Evolutionary conservation across 2,888 invertebrate genomes (phyloP).

Genomic region (Laspeyria flexula): DNA sequence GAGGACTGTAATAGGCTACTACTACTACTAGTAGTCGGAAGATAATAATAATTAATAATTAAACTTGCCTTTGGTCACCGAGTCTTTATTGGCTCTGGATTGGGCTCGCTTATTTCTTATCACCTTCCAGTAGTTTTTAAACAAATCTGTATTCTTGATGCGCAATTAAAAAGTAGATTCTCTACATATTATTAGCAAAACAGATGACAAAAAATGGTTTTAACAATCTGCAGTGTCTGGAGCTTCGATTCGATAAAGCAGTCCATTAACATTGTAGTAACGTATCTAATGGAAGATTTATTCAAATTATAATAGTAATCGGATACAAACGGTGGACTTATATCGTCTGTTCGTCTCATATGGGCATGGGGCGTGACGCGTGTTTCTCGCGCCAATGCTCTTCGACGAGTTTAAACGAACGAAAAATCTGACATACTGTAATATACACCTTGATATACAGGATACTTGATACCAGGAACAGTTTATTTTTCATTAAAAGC

Average conservation of each 20-base stretch:
- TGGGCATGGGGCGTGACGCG: slow-evolving; percentile 62
- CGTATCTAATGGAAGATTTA: slow-evolving; percentile 43
- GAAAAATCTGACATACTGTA: slow-evolving; percentile 64
- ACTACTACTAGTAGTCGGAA: no score
- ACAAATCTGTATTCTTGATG: no score
- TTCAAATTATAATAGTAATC: slow-evolving; percentile 42
- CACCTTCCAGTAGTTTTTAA: no score
- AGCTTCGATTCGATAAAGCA: slow-evolving; percentile 33
- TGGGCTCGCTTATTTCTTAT: no score
- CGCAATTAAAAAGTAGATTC: no score
- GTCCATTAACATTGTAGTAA: slow-evolving; percentile 40
- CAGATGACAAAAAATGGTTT: not conserved
- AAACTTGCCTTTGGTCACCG: no score
- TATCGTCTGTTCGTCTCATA: slow-evolving; percentile 44
- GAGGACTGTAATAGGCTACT: no score
- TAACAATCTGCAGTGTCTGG: slow-evolving; percentile 3
- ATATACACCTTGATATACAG: slow-evolving; percentile 25
- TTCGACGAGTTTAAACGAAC: slow-evolving; percentile 64
- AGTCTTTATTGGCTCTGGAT: no score
- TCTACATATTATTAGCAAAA: not conserved
- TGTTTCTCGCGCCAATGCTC: slow-evolving; percentile 62
- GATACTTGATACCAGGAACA: slow-evolving; percentile 32
- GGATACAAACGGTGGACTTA: slow-evolving; percentile 39
- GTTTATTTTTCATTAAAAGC: slow-evolving; percentile 15
- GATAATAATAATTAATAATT: no score